Evolutionary conservation across 2,888 invertebrate genomes (phyloP).

Genomic region (Philaethria dido): DNA sequence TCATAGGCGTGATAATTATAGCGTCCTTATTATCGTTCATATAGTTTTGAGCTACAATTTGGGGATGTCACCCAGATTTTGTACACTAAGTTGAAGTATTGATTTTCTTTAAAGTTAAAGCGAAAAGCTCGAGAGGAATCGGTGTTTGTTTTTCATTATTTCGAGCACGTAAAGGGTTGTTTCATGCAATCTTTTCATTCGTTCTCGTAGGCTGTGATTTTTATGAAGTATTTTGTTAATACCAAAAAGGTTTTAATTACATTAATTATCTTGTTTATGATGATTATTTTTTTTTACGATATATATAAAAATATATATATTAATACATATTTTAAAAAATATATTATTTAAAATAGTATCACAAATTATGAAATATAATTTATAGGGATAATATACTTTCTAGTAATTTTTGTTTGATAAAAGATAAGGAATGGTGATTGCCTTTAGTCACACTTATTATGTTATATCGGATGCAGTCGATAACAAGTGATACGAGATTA

Average conservation of each 20-base stretch:
- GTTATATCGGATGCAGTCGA: constrained; percentile 16
- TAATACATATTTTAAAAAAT: no score
- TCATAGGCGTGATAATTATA: constrained; percentile 52
- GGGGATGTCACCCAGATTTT: constrained; percentile 24
- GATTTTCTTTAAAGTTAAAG: constrained; percentile 27
- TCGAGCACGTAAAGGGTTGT: not conserved
- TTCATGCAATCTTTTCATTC: not conserved
- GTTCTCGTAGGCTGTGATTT: constrained; percentile 7
- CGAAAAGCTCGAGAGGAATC: not conserved
- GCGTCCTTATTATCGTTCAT: constrained; percentile 41
- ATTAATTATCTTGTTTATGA: no score
- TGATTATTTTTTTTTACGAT: no score
- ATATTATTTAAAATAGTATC: no score
- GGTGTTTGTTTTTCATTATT: not conserved
- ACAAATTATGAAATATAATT: not conserved
- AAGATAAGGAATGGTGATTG: not conserved
- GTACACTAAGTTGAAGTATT: constrained; percentile 25
- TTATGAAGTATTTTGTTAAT: not conserved
- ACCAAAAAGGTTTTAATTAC: not conserved
- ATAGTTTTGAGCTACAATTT: constrained; percentile 22
- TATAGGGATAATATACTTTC: not conserved
- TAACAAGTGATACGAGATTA: constrained; percentile 17
- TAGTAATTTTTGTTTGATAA: constrained; percentile 16
- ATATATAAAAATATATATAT: no score
- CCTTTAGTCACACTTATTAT: not conserved